phyloP scores from a whole-genome alignment of 2,888 invertebrate species.

The Quadroppia sp. region DNA sequence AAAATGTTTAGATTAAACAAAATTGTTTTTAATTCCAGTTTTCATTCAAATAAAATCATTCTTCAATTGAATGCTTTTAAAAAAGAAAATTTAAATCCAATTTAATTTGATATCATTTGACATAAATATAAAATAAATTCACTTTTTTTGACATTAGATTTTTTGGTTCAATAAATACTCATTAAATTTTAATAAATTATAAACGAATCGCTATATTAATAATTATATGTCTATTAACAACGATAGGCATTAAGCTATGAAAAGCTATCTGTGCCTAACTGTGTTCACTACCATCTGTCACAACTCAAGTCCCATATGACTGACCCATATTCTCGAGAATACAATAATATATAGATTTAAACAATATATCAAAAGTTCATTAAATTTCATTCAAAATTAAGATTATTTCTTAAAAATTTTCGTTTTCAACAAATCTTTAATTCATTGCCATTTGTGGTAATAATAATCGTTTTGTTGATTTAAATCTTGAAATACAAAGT shows the following conservation, averaged over 20 bases:
- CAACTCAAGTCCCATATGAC: background rate
- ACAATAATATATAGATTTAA: background rate
- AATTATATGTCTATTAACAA: background rate
- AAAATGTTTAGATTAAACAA: no score
- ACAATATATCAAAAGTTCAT: no score
- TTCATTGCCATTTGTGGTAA: no score
- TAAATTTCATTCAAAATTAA: no score
- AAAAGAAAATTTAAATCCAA: no score
- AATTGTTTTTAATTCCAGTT: no score
- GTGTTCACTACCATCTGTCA: background rate
- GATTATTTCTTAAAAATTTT: no score
- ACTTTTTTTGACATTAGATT: background rate
- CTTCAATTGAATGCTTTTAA: no score
- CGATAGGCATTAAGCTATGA: background rate
- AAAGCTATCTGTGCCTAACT: background rate
- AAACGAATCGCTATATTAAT: background rate
- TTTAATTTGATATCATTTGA: background rate
- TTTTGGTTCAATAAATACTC: background rate
- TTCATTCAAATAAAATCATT: no score
- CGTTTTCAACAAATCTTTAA: no score
- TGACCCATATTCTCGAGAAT: background rate
- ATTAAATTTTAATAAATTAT: background rate
- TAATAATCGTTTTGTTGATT: no score
- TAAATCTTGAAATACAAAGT: no score
- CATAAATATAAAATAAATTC: background rate